Percentiles rank a stretch among this genome's conserved stretches.
These are phyloP conservation scores for Aphidius ervi DNA, from an alignment of 1,140 invertebrate species.

Conservation along the genomic window DNA sequence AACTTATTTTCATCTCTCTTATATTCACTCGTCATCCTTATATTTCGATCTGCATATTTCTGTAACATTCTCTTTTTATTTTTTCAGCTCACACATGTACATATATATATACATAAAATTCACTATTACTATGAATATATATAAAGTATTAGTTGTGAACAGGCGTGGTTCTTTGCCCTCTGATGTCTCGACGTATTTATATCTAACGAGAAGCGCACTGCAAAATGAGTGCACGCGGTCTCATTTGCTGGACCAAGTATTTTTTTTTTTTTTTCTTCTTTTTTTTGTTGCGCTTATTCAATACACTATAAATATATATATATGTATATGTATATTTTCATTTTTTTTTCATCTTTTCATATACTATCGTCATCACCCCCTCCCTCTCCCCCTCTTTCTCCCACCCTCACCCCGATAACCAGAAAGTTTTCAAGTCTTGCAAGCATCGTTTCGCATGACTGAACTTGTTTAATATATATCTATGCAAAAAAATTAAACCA, in stretches of 20 bases:
- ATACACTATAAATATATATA: too few species aligned
- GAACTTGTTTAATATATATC: constrained; percentile 5
- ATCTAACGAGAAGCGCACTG: constrained; percentile 32
- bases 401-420: too few species aligned
- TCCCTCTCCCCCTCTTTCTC: too few species aligned
- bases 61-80: background rate
- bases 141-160: constrained; percentile 12
- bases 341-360: too few species aligned
- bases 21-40: too few species aligned
- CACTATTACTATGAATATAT: constrained; percentile 4
- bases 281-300: too few species aligned
- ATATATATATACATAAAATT: constrained; percentile 12
- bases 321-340: too few species aligned
- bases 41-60: too few species aligned
- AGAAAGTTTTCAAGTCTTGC: background rate
- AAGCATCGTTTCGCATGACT: constrained; percentile 8
- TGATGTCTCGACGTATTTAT: constrained; percentile 31
- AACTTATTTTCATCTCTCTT: too few species aligned
- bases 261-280: background rate
- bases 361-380: too few species aligned
- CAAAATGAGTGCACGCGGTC: constrained; percentile 21
- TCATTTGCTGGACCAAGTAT: constrained; percentile 20
- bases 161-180: constrained; percentile 37
- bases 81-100: background rate
- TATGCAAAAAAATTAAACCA: background rate